Evolutionary conservation across 2,797 vertebrate species (phyloP).

Genomic region (Masticophis lateralis): DNA sequence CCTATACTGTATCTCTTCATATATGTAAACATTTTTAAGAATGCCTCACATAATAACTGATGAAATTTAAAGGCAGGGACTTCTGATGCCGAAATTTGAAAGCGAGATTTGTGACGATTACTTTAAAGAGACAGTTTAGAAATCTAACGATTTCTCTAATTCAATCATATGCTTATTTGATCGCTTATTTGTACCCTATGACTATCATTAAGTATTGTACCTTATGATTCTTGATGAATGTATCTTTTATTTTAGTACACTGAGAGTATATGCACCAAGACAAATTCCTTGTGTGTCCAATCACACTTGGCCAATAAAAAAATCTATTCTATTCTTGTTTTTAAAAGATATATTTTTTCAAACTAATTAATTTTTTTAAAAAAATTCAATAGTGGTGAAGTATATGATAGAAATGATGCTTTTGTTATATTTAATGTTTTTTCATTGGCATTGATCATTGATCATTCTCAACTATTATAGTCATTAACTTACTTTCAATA

Average conservation of each 20-base stretch:
- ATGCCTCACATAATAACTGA: background rate
- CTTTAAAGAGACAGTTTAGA: background rate
- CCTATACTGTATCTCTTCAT: background rate
- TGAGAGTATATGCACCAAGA: too few relatives aligned
- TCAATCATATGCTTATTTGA: background rate
- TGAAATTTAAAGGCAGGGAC: background rate
- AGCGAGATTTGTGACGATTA: background rate
- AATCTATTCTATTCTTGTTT: background rate
- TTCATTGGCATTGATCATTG: background rate
- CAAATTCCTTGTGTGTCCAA: too few relatives aligned
- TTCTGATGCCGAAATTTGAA: background rate
- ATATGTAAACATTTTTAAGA: background rate
- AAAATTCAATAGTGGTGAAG: background rate
- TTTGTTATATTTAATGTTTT: background rate
- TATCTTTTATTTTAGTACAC: too few relatives aligned
- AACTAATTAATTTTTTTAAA: background rate
- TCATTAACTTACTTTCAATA: background rate
- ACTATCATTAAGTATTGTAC: too few relatives aligned
- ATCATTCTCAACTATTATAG: background rate
- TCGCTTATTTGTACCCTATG: too few relatives aligned
- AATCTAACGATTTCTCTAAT: background rate
- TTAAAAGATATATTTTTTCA: background rate
- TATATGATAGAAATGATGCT: background rate
- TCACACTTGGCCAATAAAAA: too few relatives aligned
- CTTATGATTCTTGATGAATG: too few relatives aligned